Evolutionary conservation across 2,113 vertebrate species (phyloP), one percentile per base, ranked within the genome.

Genomic region (Myxocyprinus asiaticus): DNA sequence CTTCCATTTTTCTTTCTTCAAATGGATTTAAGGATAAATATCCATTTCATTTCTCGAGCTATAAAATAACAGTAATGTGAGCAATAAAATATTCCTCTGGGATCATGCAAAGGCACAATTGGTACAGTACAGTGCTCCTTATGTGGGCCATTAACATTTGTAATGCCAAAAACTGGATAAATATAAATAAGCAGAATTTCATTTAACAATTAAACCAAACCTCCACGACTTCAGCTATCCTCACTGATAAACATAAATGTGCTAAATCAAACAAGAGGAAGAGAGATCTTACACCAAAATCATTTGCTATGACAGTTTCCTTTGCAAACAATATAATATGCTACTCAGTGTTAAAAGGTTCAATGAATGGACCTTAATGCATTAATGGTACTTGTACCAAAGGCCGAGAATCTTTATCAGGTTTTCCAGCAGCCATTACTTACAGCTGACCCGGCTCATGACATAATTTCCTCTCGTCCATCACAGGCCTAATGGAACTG

Each of bases 401-500:
- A 58, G 66, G 33, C 76, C 59, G 15, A 55, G 63, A 50, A 42
- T 43, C 17, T 79, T 33, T 33, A 33, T 33, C 62, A 51, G 43
- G 42, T 63, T 75, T 69, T 75, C 66, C 65, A 77, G 67, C 48
- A 53, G 55, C 69, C 75, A 67, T 82, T 48, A 80, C 47, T 76
- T 48, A 73, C 50, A 63, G 63, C 68, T 81, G 72, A 68, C 17
- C 48, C 7, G 68, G 11, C 56, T 43, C 73, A 65, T 81, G 12
- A 76, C 77, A 69, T 83, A 61, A 80, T 48, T 65, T 62, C 43
- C 43, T 66, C 74, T 53, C 66, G n/a, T 47, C 50, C 12, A 51
- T 67, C 61, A 71, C 11, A 58, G 59, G 33, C 22, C 10, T 66
- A 76, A 65, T 48, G 50, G 61, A 80, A 59, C 9, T 11, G 45